Evolutionary conservation across 2,797 vertebrate genomes (phyloP).

Genomic region (Aphelocoma californica): DNA sequence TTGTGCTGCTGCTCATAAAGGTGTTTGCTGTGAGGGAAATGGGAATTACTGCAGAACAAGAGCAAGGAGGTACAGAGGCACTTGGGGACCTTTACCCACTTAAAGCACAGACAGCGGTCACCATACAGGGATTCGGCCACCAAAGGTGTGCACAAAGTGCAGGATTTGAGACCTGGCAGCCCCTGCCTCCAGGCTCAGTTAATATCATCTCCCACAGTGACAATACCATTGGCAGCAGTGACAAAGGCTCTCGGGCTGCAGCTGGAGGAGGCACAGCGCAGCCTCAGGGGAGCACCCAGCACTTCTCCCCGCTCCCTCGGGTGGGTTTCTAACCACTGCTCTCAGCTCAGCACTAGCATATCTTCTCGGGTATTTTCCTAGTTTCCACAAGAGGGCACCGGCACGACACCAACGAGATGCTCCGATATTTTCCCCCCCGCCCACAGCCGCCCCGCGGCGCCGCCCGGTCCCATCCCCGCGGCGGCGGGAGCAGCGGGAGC

Average conservation of each 20-base stretch:
- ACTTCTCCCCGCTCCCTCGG: not conserved
- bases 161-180: not conserved
- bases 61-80: not conserved
- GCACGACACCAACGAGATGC: not conserved
- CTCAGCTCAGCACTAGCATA: rapidly evolving
- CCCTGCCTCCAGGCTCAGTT: not conserved
- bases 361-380: not conserved
- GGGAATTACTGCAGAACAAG: not conserved
- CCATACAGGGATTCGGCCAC: not conserved
- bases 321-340: rapidly evolving
- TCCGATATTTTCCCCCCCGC: not conserved
- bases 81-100: not conserved
- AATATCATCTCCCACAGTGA: not conserved
- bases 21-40: not conserved
- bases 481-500: not conserved
- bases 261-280: not conserved
- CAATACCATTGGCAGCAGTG: not conserved
- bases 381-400: conserved; percentile 69
- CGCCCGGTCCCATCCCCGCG: not conserved
- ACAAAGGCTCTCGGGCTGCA: not conserved
- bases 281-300: not conserved
- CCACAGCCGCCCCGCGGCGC: not conserved
- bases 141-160: too few species aligned
- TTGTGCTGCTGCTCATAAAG: not conserved
- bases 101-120: not conserved